Evolutionary conservation across 2,113 vertebrate genomes (phyloP).

Genomic region (Ovis canadensis): DNA sequence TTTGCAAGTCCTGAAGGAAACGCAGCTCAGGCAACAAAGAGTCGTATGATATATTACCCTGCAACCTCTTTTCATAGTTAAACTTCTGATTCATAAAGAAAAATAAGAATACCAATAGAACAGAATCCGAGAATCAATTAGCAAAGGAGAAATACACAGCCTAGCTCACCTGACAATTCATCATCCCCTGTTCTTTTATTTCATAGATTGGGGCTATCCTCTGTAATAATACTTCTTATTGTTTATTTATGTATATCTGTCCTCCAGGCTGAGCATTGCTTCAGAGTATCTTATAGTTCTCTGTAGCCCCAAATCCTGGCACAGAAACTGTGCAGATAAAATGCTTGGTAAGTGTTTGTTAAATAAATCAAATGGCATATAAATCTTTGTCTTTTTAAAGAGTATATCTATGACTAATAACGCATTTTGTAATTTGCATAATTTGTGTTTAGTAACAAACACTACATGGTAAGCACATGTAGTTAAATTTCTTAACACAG

Average conservation of each 20-base stretch:
- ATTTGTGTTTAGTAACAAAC: neutral
- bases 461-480: neutral
- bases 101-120: constrained; percentile 36
- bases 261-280: neutral
- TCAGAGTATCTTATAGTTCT: neutral
- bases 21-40: constrained; percentile 65
- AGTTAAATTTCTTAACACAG: neutral
- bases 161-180: neutral
- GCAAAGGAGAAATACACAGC: neutral
- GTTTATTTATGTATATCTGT: neutral
- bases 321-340: neutral
- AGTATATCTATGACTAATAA: neutral
- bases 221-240: neutral
- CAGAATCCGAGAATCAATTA: neutral
- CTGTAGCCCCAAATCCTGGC: neutral
- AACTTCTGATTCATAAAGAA: constrained; percentile 71
- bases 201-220: neutral
- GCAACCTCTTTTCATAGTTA: constrained; percentile 64
- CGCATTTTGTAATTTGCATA: neutral
- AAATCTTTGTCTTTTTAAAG: neutral
- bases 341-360: neutral
- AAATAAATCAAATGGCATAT: neutral
- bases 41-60: constrained; percentile 80
- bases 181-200: neutral
- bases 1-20: constrained; percentile 83